These are phyloP conservation scores for Neocrepidodera transversa DNA, from an alignment of 2,888 invertebrate species.

Conservation along the genomic window DNA sequence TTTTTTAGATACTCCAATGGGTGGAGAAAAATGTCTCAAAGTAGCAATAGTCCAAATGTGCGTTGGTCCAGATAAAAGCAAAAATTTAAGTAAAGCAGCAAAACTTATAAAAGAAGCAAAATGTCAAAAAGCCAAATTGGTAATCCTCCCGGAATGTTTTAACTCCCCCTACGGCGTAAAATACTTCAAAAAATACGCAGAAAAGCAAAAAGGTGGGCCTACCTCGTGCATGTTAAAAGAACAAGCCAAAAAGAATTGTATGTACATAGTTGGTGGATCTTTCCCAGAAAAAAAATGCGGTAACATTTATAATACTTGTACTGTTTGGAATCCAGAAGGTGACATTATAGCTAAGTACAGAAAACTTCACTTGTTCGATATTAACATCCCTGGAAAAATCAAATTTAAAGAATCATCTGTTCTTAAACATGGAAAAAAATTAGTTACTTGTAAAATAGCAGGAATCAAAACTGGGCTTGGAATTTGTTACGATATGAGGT, in stretches of 20 bases:
- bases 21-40: slow-evolving; percentile 46
- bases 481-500: slow-evolving; percentile 94
- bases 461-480: slow-evolving; percentile 84
- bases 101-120: slow-evolving; percentile 73
- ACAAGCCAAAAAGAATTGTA: slow-evolving; percentile 76
- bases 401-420: slow-evolving; percentile 91
- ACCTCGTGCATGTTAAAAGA: slow-evolving; percentile 75
- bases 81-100: slow-evolving; percentile 77
- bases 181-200: slow-evolving; percentile 80
- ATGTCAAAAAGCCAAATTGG: slow-evolving; percentile 67
- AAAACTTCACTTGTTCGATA: slow-evolving; percentile 95
- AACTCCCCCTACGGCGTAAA: slow-evolving; percentile 94
- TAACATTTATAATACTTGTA: slow-evolving; percentile 83
- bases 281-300: slow-evolving; percentile 77
- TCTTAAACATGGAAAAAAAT: slow-evolving; percentile 74
- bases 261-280: slow-evolving; percentile 89
- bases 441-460: slow-evolving; percentile 76
- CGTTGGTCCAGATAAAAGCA: slow-evolving; percentile 76
- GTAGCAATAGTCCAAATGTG: slow-evolving; percentile 83
- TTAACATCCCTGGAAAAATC: slow-evolving; percentile 92
- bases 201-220: slow-evolving; percentile 79
- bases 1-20: no score
- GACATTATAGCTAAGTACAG: slow-evolving; percentile 80
- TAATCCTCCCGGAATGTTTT: slow-evolving; percentile 87
- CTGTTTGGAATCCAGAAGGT: slow-evolving; percentile 83